phyloP scores from a whole-genome alignment of 2,113 vertebrate genomes.

The Ornithorhynchus anatinus region DNA sequence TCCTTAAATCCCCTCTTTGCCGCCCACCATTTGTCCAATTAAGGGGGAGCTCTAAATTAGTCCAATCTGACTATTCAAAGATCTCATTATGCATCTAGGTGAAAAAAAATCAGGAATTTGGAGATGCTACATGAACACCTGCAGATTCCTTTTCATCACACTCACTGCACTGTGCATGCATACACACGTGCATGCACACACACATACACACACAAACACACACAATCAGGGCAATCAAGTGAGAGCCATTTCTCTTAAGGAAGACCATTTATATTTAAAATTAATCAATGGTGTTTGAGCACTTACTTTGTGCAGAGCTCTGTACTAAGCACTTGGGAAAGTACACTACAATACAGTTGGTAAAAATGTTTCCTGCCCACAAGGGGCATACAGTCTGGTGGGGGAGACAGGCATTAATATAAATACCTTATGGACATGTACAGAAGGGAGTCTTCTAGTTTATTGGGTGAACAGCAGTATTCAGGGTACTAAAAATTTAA shows the following conservation, averaged over 20 bases:
- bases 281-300: too few species aligned
- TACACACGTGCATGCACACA: not conserved
- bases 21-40: not conserved
- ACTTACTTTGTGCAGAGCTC: too few species aligned
- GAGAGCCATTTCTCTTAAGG: not conserved
- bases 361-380: too few species aligned
- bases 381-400: too few species aligned
- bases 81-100: not conserved
- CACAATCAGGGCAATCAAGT: not conserved
- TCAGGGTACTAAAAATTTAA: not conserved
- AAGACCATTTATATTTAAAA: not conserved
- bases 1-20: not conserved
- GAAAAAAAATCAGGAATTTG: not conserved
- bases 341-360: too few species aligned
- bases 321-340: too few species aligned
- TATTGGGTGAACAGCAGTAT: not conserved
- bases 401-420: too few species aligned
- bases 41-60: not conserved
- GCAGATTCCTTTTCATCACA: slow-evolving; percentile 8
- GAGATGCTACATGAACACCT: not conserved
- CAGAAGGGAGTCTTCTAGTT: not conserved
- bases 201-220: not conserved
- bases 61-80: not conserved
- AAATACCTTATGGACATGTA: too few species aligned
- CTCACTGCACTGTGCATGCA: not conserved